Conservation (phyloP, 2,797 vertebrate genomes). For the Percopsis omiscomaycus region DNA sequence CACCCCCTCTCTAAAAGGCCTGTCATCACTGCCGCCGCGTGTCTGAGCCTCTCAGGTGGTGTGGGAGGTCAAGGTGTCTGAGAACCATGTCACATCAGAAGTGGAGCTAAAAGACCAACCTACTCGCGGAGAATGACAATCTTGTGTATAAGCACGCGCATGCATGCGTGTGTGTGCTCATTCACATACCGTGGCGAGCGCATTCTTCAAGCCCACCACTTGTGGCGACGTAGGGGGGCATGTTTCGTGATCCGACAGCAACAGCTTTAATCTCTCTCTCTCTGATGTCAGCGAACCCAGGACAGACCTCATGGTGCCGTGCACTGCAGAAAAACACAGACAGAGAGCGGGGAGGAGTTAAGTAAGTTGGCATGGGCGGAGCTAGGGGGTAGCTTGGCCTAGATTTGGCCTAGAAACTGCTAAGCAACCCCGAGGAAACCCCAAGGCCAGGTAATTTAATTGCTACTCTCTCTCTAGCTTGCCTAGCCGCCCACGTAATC, state of each 20-base stretch:
- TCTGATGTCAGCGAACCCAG: conserved; percentile 86
- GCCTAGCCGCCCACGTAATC: too few species aligned
- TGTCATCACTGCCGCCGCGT: conserved; percentile 16
- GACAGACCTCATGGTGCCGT: conserved; percentile 87
- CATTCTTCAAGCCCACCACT: conserved; percentile 88
- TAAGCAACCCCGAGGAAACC: too few species aligned
- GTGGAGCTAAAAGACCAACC: conserved; percentile 14
- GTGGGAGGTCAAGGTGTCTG: conserved; percentile 40
- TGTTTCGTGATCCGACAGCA: conserved; percentile 81
- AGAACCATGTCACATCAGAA: conserved; percentile 10
- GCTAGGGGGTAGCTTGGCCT: too few species aligned
- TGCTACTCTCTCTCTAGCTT: too few species aligned
- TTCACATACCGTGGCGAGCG: conserved; percentile 81
- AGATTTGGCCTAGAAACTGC: too few species aligned
- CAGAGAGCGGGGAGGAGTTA: conserved; percentile 6
- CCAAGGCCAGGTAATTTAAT: too few species aligned
- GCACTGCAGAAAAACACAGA: conserved; percentile 77
- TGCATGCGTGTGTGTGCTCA: neutral
- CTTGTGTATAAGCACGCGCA: neutral
- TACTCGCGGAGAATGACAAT: conserved; percentile 13
- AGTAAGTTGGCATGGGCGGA: neutral
- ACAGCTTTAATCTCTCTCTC: conserved; percentile 87
- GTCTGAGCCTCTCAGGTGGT: conserved; percentile 35
- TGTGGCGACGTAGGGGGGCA: conserved; percentile 84
- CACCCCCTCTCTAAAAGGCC: conserved; percentile 33